These are phyloP conservation scores for Tetanocera ferruginea DNA, from an alignment of 2,888 invertebrate genomes.

Conservation along the genomic window DNA sequence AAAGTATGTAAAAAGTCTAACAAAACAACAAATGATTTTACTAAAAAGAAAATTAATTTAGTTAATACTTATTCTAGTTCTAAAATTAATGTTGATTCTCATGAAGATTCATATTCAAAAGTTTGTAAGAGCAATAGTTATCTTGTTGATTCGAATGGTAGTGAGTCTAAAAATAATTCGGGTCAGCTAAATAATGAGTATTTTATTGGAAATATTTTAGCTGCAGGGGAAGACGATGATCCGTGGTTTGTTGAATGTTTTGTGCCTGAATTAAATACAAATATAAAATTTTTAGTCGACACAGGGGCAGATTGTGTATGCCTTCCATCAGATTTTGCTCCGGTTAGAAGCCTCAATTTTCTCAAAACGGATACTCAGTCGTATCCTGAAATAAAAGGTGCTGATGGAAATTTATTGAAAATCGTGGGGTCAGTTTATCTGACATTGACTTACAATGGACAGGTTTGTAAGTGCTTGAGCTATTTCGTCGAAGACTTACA, in stretches of 20 bases:
- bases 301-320: constrained; percentile 27
- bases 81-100: too few species aligned
- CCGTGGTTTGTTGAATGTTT: not conserved
- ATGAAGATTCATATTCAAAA: too few species aligned
- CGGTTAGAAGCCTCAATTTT: not conserved
- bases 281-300: constrained; percentile 21
- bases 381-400: not conserved
- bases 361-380: too few species aligned
- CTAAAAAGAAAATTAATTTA: not conserved
- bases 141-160: too few species aligned
- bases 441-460: not conserved
- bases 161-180: too few species aligned
- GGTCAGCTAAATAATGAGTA: not conserved
- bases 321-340: not conserved
- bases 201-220: not conserved
- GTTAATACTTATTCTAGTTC: too few species aligned
- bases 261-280: not conserved
- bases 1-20: too few species aligned
- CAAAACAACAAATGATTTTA: not conserved
- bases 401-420: not conserved
- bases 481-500: constrained; percentile 2
- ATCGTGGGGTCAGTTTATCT: not conserved
- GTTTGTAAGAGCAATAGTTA: too few species aligned
- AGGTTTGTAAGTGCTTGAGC: not conserved
- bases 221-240: not conserved